These are phyloP conservation scores for Talpa occidentalis DNA, from an alignment of 2,113 vertebrate species.

Conservation along the genomic window DNA sequence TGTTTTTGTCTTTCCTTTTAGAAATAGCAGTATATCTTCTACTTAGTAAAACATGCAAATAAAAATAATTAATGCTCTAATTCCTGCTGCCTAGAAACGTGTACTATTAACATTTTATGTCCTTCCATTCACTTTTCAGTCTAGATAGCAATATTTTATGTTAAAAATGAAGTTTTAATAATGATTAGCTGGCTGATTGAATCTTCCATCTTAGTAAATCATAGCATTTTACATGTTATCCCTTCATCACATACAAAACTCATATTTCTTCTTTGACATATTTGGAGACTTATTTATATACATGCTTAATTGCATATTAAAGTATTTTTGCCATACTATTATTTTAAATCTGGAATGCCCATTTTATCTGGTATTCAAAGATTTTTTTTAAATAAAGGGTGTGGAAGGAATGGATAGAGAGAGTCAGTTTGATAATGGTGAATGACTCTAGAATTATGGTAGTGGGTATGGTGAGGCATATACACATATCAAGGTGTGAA, in stretches of 20 bases:
- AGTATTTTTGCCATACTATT: neutral
- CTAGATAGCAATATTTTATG: neutral
- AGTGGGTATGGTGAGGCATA: too few species aligned
- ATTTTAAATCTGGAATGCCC: neutral
- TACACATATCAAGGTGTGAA: too few species aligned
- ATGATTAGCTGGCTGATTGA: neutral
- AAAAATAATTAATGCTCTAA: neutral
- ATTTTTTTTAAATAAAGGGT: too few species aligned
- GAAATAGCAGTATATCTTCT: neutral
- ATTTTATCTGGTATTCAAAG: conserved; percentile 25
- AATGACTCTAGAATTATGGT: too few species aligned
- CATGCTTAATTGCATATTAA: neutral
- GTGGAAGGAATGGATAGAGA: too few species aligned
- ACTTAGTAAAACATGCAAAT: neutral
- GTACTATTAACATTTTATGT: neutral
- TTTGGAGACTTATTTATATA: neutral
- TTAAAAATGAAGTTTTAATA: neutral
- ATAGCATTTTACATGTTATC: neutral
- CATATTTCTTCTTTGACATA: neutral
- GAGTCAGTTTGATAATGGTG: too few species aligned
- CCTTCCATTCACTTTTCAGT: neutral
- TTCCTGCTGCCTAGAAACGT: neutral
- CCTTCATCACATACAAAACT: neutral
- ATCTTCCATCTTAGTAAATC: neutral
- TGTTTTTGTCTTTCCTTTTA: neutral